Base-by-base conservation (phyloP, 1,140 invertebrate genomes). In the Drosophila biarmipes region DNA sequence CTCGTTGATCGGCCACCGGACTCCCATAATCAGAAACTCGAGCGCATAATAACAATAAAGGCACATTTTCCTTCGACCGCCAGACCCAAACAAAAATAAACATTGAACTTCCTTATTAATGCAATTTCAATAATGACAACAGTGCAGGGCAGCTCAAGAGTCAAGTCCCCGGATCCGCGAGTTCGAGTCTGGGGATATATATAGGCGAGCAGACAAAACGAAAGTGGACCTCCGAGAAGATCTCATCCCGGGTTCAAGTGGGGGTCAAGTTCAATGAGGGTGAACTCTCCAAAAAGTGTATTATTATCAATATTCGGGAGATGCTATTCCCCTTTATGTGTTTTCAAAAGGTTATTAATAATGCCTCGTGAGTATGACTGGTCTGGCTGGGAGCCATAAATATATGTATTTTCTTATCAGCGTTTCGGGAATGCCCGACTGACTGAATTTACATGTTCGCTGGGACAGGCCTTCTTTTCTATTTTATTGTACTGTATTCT, bases 81-180 rank as follows among this genome's bases (percentile, higher is more conserved):
- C 82, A 77, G 64, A 45, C 48, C 52, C 73, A 54, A 69, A 86
- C 84, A 46, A 89, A 87, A 87, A 87, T 87, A 87, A 87, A 79
- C 79, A 76, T 89, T 80, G 56, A 73, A 89, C 82, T 87, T 87
- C 82, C 82, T 87, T 87, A 87, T 87, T 89, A 87, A 87, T 89
- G 84, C 66, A 79, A 89, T 89, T 87, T 87, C 75, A 84, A 89
- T 87, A 89, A 81, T 69, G 64, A 77, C 56, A 67, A 40, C 62
- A 68, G 51, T 71, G 27, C 46, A 51, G 53, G 58, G 38, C 68
- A 64, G 29, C 42, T 10, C 38, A 19, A 71, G 46, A 68, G 59
- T 69, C 66, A 54, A 68, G 61, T 68, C 62, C 52, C 43, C 58
- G 24, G 17, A 46, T 27, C n/a, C 29, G 24, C 14, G 62, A 46